A percentile compares a stretch with the other conserved stretches of the same genome.
Conservation (phyloP, 1,140 invertebrate genomes). For the Bradysia coprophila region DNA sequence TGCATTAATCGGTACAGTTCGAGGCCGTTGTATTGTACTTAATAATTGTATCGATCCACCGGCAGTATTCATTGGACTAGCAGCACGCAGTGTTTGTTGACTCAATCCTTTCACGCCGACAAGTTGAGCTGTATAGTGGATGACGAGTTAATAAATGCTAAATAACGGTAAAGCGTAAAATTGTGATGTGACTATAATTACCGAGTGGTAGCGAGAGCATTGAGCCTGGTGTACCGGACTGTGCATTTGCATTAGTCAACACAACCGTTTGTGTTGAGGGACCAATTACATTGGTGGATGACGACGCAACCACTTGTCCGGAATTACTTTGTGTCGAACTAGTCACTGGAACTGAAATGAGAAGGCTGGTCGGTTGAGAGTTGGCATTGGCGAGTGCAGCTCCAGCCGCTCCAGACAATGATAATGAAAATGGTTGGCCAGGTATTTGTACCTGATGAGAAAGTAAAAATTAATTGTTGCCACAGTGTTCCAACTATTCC, state of each 20-base stretch:
- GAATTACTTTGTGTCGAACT: constrained; percentile 11
- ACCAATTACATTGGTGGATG: constrained; percentile 10
- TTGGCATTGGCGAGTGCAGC: constrained; percentile 3
- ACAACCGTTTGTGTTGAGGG: constrained; percentile 35
- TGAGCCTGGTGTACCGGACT: constrained; percentile 15
- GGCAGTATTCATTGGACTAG: constrained; percentile 7
- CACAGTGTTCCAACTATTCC: not conserved
- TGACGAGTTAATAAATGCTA: constrained; percentile 2
- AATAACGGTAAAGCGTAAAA: constrained; percentile 4
- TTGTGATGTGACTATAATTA: constrained; percentile 27
- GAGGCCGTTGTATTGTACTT: constrained; percentile 32
- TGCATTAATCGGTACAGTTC: constrained; percentile 30
- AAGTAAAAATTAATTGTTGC: constrained; percentile 2
- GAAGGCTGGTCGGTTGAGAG: constrained; percentile 16
- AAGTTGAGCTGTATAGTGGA: constrained; percentile 33
- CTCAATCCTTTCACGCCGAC: constrained; percentile 39
- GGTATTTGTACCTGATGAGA: constrained; percentile 57
- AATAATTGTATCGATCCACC: constrained; percentile 28
- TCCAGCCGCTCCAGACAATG: constrained; percentile 30
- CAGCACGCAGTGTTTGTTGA: constrained; percentile 35
- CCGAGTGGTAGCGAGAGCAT: constrained; percentile 37
- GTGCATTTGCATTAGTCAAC: constrained; percentile 24
- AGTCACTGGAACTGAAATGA: constrained; percentile 25
- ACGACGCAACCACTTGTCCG: constrained; percentile 5
- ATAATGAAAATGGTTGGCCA: constrained; percentile 59